Base-by-base conservation (phyloP, 2,888 invertebrate genomes). In the Hydriomena furcata region DNA sequence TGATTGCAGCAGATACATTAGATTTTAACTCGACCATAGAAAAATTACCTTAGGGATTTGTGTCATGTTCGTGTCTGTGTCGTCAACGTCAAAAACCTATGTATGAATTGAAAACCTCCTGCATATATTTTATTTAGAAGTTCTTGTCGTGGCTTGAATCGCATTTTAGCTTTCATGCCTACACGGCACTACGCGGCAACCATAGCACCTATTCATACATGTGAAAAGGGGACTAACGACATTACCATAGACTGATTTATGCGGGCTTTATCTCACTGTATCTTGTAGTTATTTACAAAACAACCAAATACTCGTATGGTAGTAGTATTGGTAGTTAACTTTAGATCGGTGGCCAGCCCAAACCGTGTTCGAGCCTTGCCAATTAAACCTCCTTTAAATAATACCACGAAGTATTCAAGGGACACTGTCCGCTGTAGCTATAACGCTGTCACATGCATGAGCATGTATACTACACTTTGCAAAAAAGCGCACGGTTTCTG, bases 281-380 rank as follows among this genome's bases (percentile, higher is more conserved):
- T 24, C 24, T 32, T 27, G 28, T 35, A 25, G 10, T n/a, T 46
- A 32, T 40, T 32, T 17, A 52, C 40, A 47, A 47, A 47, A 47
- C 27, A 28, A 47, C 25, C 40, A 34, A 38, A n/a, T n/a, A n/a
- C n/a, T n/a, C n/a, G 21, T 28, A 34, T 11, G 30, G 23, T 24
- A 17, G 38, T 31, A 35, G 52, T 47, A 40, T 21, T 24, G 23
- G 38, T 31, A 35, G 52, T 47, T 46, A 47, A 36, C 31, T 32
- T 23, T 12, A 41, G 42, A 38, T 32, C 42, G 37, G 8, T 28
- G 47, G 31, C 43, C 52, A 46, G 43, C 52, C 46, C 38, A 28
- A 47, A 47, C 42, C 52, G 36, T 52, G 52, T 52, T 47, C 47
- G 17, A 52, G 30, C 41, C 36, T 52, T 27, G 40, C 41, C 52